Evolutionary conservation across 2,888 invertebrate species (phyloP).

Genomic region (Ypsolopha scabrella): DNA sequence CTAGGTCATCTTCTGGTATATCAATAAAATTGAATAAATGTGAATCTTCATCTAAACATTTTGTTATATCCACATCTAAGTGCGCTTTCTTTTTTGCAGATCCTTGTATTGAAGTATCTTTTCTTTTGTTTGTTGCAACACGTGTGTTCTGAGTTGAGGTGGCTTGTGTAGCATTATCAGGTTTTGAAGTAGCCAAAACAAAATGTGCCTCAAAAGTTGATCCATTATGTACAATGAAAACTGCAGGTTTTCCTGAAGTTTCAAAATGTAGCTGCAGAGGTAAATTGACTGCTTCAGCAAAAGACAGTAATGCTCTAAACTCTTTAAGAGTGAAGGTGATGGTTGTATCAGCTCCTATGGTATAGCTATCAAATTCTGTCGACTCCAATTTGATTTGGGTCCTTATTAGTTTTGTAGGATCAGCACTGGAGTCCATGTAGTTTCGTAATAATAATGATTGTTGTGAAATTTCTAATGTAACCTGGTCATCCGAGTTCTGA

Average conservation of each 20-base stretch:
- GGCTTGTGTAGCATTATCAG: slow-evolving; percentile 53
- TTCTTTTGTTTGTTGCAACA: slow-evolving; percentile 33
- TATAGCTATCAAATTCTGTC: slow-evolving; percentile 79
- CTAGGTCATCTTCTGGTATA: slow-evolving; percentile 35
- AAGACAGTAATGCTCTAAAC: slow-evolving; percentile 81
- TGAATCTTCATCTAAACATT: slow-evolving; percentile 58
- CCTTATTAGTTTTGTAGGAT: slow-evolving; percentile 77
- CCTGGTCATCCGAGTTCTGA: slow-evolving; percentile 82
- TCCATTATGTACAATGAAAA: slow-evolving; percentile 79
- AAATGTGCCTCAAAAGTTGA: slow-evolving; percentile 83
- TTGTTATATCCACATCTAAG: slow-evolving; percentile 42
- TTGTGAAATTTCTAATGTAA: slow-evolving; percentile 78
- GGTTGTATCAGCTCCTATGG: slow-evolving; percentile 73
- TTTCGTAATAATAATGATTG: slow-evolving; percentile 79
- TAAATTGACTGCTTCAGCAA: slow-evolving; percentile 81
- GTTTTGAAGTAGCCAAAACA: slow-evolving; percentile 82
- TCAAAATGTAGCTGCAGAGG: slow-evolving; percentile 81
- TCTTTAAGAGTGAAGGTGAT: slow-evolving; percentile 91
- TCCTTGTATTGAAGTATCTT: slow-evolving; percentile 22
- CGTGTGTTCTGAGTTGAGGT: slow-evolving; percentile 45
- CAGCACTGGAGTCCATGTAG: slow-evolving; percentile 76
- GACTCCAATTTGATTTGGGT: slow-evolving; percentile 82
- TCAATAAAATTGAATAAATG: slow-evolving; percentile 61
- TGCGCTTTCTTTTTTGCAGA: slow-evolving; percentile 48
- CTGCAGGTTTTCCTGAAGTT: slow-evolving; percentile 81